phyloP scores from a whole-genome alignment of 2,888 invertebrate species.

The Heliconius hortense region DNA sequence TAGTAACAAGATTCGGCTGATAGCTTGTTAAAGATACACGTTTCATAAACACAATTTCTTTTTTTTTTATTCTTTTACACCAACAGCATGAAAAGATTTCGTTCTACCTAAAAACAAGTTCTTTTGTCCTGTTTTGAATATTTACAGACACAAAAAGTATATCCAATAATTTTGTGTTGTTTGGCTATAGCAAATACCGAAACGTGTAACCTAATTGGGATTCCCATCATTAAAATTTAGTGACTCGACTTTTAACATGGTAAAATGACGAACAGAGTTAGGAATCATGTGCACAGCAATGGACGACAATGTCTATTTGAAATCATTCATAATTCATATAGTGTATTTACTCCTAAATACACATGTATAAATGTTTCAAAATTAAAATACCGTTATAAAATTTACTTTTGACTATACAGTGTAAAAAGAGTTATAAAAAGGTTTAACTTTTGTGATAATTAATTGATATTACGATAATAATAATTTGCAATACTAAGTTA shows the following conservation, averaged over 20 bases:
- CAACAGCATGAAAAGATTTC: neutral
- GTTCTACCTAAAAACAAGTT: neutral
- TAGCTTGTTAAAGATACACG: neutral
- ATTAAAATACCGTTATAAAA: neutral
- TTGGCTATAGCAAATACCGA: constrained; percentile 22
- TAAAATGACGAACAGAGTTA: constrained; percentile 67
- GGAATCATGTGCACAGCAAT: constrained; percentile 39
- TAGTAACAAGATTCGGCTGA: neutral
- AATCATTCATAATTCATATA: constrained; percentile 8
- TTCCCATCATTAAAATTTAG: constrained; percentile 46
- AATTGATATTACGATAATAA: neutral
- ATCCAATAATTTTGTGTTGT: neutral
- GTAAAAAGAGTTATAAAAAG: neutral
- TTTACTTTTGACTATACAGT: neutral
- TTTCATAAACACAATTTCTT: neutral
- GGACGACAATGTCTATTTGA: neutral
- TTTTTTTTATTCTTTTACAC: neutral
- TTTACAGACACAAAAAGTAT: neutral
- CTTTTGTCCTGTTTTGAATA: neutral
- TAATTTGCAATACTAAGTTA: neutral
- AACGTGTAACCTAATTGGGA: constrained; percentile 39
- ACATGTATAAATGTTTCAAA: neutral
- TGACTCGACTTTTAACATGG: constrained; percentile 75
- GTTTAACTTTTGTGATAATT: neutral
- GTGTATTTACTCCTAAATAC: neutral